Evolutionary conservation across 1,140 invertebrate genomes (phyloP).

Genomic region (Pteromalus puparum): DNA sequence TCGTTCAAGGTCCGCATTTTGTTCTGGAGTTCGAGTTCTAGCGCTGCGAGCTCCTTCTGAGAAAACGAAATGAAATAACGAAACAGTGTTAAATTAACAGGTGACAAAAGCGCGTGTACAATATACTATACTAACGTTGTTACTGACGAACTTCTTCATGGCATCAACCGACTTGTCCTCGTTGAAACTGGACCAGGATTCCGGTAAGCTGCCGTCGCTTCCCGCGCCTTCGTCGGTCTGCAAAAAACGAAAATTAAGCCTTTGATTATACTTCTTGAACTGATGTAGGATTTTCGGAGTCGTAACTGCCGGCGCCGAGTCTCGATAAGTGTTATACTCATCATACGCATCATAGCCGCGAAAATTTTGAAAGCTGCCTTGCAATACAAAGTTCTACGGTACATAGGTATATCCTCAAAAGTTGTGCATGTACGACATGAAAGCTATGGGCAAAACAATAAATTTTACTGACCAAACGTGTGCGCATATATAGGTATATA

Average conservation of each 20-base stretch:
- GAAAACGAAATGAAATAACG: conserved; percentile 36
- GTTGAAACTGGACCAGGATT: conserved; percentile 71
- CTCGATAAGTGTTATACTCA: not conserved
- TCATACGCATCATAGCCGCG: not conserved
- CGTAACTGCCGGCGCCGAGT: not conserved
- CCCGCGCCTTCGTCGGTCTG: conserved; percentile 69
- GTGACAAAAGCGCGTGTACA: not conserved
- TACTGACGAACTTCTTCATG: conserved; percentile 78
- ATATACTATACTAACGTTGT: conserved; percentile 76
- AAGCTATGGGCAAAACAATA: too few species aligned
- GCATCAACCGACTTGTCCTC: conserved; percentile 76
- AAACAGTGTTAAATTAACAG: not conserved
- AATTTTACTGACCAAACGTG: not conserved
- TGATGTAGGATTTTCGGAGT: not conserved
- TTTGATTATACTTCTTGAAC: not conserved
- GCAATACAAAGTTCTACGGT: too few species aligned
- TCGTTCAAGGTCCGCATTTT: conserved; percentile 79
- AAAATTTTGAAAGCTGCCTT: not conserved
- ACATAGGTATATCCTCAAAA: not conserved
- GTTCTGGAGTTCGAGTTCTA: conserved; percentile 80
- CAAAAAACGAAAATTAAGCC: conserved; percentile 51
- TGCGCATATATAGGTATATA: not conserved
- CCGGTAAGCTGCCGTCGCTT: conserved; percentile 68
- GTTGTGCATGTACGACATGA: not conserved
- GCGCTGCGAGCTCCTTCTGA: conserved; percentile 78